These are phyloP conservation scores for Sebastes reedi DNA, from an alignment of 2,797 vertebrate species.

Conservation along the genomic window DNA sequence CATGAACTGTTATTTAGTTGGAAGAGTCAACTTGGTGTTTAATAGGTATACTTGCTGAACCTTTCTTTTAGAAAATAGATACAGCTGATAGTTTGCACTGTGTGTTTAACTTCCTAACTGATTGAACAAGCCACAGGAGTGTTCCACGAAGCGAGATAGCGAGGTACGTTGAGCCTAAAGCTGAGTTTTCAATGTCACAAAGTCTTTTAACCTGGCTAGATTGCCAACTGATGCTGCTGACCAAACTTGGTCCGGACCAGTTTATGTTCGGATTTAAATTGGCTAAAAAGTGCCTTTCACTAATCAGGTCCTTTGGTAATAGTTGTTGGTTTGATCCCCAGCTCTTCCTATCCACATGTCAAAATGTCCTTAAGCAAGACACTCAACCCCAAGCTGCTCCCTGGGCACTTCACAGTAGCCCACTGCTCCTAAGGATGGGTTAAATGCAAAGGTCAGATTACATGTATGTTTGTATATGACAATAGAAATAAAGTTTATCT, in stretches of 20 bases:
- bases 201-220: background rate
- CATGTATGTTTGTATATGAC: no score
- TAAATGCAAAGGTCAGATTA: no score
- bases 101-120: background rate
- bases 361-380: no score
- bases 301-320: background rate
- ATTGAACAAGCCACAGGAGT: background rate
- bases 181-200: background rate
- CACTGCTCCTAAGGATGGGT: no score
- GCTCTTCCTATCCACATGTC: background rate
- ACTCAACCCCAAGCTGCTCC: no score
- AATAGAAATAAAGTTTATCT: no score
- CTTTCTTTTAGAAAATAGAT: background rate
- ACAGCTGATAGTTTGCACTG: no score
- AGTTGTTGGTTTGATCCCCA: background rate
- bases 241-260: background rate
- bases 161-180: background rate
- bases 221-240: background rate
- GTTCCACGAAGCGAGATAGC: background rate
- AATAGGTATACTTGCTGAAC: background rate
- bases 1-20: no score
- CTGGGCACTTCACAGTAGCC: no score
- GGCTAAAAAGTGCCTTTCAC: background rate
- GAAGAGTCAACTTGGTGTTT: background rate
- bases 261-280: background rate